Conservation (phyloP, 2,797 vertebrate species). For the Gallirallus australis region DNA sequence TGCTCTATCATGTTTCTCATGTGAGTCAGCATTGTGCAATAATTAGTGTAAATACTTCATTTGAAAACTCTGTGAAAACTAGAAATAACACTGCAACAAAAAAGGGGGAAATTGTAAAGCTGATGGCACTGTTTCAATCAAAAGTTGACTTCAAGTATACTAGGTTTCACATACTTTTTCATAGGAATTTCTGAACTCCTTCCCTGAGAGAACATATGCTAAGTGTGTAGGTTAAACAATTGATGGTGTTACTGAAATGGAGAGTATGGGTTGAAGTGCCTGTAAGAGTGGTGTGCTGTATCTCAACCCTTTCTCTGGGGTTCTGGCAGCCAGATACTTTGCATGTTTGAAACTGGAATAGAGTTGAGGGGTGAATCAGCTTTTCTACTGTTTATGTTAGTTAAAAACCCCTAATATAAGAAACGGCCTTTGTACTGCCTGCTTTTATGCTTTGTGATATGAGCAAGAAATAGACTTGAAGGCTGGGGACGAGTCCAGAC, state of each 20-base stretch:
- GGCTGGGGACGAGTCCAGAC: neutral
- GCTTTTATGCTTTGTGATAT: neutral
- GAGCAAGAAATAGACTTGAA: neutral
- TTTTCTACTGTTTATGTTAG: neutral
- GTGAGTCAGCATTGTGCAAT: constrained; percentile 26
- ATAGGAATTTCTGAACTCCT: neutral
- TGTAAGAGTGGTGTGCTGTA: neutral
- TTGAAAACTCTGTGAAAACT: neutral
- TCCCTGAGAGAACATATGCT: neutral
- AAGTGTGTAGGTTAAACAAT: neutral
- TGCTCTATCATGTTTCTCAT: neutral
- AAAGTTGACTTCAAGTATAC: neutral
- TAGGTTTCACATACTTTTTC: neutral
- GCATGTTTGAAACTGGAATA: neutral
- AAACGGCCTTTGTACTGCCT: neutral
- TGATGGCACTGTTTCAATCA: neutral
- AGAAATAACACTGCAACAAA: neutral
- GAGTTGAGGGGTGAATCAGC: neutral
- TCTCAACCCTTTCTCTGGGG: neutral
- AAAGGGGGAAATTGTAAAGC: neutral
- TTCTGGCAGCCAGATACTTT: neutral
- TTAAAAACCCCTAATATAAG: neutral
- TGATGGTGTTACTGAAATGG: neutral
- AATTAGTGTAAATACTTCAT: neutral
- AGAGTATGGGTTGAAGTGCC: neutral